Evolutionary conservation across 2,113 vertebrate species (phyloP).

Genomic region (Phyllopteryx taeniolatus): DNA sequence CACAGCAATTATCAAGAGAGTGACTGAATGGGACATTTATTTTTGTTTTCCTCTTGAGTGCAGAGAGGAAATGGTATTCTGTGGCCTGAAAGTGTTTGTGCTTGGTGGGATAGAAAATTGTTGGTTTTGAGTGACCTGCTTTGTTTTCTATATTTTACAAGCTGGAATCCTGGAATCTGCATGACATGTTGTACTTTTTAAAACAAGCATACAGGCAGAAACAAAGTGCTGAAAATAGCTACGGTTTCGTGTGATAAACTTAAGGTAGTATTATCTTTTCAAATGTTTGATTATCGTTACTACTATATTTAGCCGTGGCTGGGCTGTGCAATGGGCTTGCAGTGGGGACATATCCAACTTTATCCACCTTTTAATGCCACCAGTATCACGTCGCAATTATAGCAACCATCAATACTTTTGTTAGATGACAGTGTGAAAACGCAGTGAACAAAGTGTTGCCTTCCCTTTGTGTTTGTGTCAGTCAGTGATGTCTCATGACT

Average conservation of each 20-base stretch:
- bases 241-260: too few relatives aligned
- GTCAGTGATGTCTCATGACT: constrained; percentile 11
- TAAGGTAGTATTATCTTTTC: too few relatives aligned
- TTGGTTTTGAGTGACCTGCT: constrained; percentile 1
- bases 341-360: too few relatives aligned
- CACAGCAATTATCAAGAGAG: constrained; percentile 1
- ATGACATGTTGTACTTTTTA: not conserved
- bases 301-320: too few relatives aligned
- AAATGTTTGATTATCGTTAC: too few relatives aligned
- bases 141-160: not conserved
- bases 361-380: too few relatives aligned
- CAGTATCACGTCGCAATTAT: too few relatives aligned
- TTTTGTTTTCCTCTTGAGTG: not conserved
- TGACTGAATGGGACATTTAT: not conserved
- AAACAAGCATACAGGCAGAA: not conserved
- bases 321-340: too few relatives aligned
- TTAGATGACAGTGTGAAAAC: too few relatives aligned
- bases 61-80: not conserved
- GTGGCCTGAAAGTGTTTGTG: not conserved
- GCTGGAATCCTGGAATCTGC: not conserved
- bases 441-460: not conserved
- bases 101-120: not conserved
- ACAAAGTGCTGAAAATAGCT: not conserved
- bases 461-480: constrained; percentile 19
- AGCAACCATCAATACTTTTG: too few relatives aligned